Evolutionary conservation across 2,797 vertebrate species (phyloP).

Genomic region (Thaleichthys pacificus): DNA sequence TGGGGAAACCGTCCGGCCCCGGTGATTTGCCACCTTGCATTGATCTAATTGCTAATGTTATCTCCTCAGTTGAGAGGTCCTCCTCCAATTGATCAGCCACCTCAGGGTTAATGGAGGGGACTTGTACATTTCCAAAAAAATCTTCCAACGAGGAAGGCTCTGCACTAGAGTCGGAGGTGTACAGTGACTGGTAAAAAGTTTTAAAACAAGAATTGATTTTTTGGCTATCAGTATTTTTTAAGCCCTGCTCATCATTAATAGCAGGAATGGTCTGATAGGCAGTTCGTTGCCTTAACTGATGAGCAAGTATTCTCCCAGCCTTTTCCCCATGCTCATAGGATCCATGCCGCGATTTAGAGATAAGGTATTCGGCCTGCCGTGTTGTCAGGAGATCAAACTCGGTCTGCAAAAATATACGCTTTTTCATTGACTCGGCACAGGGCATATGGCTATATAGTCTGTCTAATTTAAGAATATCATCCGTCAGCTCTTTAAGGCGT

Average conservation of each 20-base stretch:
- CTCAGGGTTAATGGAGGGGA: too few species aligned
- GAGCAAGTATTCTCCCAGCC: neutral
- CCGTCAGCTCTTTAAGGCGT: conserved; percentile 4
- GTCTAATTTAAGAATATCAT: conserved; percentile 19
- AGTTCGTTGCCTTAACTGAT: neutral
- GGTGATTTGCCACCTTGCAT: too few species aligned
- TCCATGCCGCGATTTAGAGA: conserved; percentile 7
- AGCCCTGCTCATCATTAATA: neutral
- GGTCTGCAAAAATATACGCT: conserved; percentile 7
- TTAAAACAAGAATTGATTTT: neutral
- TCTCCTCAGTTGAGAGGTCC: conserved; percentile 1
- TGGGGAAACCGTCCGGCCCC: conserved; percentile 3
- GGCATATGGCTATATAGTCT: neutral
- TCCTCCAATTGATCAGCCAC: too few species aligned
- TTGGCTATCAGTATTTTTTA: conserved; percentile 6
- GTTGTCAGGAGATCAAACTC: conserved; percentile 23
- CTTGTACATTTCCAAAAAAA: neutral
- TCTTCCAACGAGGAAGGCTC: neutral
- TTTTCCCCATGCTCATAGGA: conserved; percentile 24
- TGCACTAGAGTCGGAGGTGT: neutral
- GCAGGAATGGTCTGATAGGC: neutral
- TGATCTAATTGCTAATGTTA: neutral
- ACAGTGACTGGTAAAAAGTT: conserved; percentile 2
- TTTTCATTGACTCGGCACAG: conserved; percentile 7
- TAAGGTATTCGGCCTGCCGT: conserved; percentile 12